A percentile compares a stretch with the other conserved stretches of the same genome.
Conservation (phyloP, 1,140 invertebrate species). For the Aphaenogaster rudis region DNA sequence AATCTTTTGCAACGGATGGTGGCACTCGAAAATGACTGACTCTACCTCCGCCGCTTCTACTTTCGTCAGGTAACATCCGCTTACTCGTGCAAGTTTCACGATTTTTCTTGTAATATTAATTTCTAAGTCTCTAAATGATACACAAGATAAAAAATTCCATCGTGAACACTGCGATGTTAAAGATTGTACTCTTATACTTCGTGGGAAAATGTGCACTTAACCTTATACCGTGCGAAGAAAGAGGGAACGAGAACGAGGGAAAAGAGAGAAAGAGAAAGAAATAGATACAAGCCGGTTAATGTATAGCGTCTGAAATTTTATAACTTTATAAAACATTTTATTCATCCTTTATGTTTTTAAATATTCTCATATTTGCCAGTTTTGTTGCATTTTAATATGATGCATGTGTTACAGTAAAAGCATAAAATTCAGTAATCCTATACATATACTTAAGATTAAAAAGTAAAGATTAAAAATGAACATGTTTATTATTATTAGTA, state of each 20-base stretch:
- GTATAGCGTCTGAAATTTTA: background rate
- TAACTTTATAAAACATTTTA: background rate
- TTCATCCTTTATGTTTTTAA: no score
- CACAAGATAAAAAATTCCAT: background rate
- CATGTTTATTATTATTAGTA: no score
- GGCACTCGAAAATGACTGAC: slow-evolving; percentile 81
- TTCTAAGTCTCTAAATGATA: background rate
- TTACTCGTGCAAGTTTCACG: background rate
- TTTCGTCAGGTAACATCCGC: slow-evolving; percentile 77
- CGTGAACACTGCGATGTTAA: background rate
- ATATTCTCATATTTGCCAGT: no score
- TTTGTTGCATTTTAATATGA: no score
- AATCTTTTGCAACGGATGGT: slow-evolving; percentile 74
- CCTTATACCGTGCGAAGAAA: slow-evolving; percentile 15
- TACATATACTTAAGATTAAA: no score
- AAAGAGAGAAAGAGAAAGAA: background rate
- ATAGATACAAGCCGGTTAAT: background rate
- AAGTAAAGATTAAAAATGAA: no score
- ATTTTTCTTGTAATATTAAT: background rate
- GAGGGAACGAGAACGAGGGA: background rate
- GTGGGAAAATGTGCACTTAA: slow-evolving; percentile 40
- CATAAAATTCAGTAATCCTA: no score
- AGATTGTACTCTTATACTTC: background rate
- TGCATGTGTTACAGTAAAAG: no score
- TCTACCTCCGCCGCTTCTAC: slow-evolving; percentile 75